Evolutionary conservation across 64 coral and sea anemone species (phyloP).

Genomic region (Pocillopora verrucosa): DNA sequence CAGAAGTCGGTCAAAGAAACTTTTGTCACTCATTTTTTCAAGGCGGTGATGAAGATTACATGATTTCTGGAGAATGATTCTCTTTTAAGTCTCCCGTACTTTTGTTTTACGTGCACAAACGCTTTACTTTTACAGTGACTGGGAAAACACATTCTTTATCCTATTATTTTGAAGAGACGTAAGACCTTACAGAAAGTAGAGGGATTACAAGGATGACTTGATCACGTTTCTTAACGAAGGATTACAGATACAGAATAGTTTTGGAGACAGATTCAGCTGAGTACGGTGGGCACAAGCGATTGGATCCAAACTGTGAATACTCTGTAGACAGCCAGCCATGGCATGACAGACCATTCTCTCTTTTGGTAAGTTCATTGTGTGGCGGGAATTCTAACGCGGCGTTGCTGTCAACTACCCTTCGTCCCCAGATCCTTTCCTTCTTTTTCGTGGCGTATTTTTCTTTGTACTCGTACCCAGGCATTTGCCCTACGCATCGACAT

Average conservation of each 20-base stretch:
- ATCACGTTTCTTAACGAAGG: neutral
- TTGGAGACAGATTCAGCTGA: slow-evolving; percentile 76
- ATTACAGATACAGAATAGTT: slow-evolving; percentile 70
- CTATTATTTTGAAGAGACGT: too few species aligned
- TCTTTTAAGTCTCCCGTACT: too few species aligned
- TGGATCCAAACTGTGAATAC: slow-evolving; percentile 86
- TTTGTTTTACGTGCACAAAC: too few species aligned
- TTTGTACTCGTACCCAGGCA: neutral
- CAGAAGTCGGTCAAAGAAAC: too few species aligned
- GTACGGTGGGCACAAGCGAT: slow-evolving; percentile 86
- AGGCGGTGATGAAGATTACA: too few species aligned
- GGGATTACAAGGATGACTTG: neutral
- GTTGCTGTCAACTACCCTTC: too few species aligned
- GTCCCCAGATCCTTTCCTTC: neutral
- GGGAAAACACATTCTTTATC: too few species aligned
- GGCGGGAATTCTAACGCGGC: neutral
- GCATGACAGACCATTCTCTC: slow-evolving; percentile 85
- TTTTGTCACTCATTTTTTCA: too few species aligned
- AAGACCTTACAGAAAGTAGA: neutral
- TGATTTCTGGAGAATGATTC: too few species aligned
- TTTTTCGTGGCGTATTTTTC: neutral
- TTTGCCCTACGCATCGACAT: too few species aligned
- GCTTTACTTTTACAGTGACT: too few species aligned
- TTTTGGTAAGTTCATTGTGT: slow-evolving; percentile 74
- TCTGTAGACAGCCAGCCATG: slow-evolving; percentile 76